Conservation (phyloP, 2,113 vertebrate genomes). For the Cynopterus brachyotis region DNA sequence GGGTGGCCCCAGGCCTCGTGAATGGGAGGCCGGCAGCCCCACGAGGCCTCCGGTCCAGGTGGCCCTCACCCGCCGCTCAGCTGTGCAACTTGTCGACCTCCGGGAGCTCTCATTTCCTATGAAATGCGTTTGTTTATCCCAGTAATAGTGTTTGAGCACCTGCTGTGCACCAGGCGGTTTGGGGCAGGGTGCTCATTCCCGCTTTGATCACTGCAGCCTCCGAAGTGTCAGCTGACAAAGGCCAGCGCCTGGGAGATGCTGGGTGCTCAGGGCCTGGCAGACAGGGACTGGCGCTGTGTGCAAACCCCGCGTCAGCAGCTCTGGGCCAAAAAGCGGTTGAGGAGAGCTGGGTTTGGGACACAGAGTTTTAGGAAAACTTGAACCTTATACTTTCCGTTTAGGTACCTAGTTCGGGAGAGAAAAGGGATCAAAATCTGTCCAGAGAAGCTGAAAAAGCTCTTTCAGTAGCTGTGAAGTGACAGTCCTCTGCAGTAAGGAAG, state of each 20-base stretch:
- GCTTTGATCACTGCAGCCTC: background rate
- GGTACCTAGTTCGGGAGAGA: background rate
- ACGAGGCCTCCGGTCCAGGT: background rate
- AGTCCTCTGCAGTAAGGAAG: background rate
- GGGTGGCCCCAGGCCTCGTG: background rate
- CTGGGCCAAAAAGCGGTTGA: background rate
- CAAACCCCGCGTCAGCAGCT: background rate
- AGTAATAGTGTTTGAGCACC: rapidly evolving
- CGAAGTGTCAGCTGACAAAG: too few relatives aligned
- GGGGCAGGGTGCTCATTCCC: background rate
- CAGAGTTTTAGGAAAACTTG: background rate
- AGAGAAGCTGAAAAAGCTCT: background rate
- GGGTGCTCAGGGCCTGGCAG: background rate
- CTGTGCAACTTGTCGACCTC: background rate
- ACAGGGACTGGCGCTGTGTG: background rate
- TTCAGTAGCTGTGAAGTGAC: background rate
- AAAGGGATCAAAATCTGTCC: background rate
- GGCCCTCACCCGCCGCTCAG: background rate
- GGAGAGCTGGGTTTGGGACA: background rate
- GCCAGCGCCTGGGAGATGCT: rapidly evolving
- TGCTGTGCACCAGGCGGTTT: background rate
- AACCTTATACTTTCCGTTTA: background rate
- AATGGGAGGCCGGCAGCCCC: background rate
- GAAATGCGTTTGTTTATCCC: background rate
- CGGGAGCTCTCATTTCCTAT: background rate